Base-by-base conservation (phyloP, 1,140 invertebrate species). In the Antheraea pernyi region DNA sequence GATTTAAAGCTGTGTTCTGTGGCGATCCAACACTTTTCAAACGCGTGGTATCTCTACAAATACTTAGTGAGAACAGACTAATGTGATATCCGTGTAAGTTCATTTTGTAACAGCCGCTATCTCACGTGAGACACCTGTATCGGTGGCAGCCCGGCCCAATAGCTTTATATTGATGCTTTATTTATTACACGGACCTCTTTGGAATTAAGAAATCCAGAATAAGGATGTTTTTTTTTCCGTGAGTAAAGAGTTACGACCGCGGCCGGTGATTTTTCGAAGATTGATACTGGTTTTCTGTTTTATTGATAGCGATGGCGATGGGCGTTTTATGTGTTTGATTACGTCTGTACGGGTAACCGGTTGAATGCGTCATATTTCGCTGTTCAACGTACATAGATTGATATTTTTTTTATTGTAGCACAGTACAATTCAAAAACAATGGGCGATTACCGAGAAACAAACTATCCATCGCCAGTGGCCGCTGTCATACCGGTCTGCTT, bases 81-180 rank as follows among this genome's bases (percentile, higher is more conserved):
- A 91, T 91, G 88, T 91, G 88, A 87, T 87, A 87, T 89, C 85
- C 88, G 81, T 90, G 88, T 82, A 78, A 84, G 84, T 87, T 87
- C 84, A 80, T 83, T 87, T 79, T 74, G 46, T 53, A 53, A 69
- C 68, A 19, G 82, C 85, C 86, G 88, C 86, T 91, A 91, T 91
- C 88, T 80, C 77, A 59, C 68, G 59, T 68, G 65, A 81, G 83
- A 91, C 88, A 91, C 86, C 86, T 91, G 88, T 91, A 89, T 89
- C 85, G 83, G 88, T 88, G 88, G 88, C 88, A 86, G 76, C 39
- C 39, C 39, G 83, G 77, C 81, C 83, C 83, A 81, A 86, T 85
- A 85, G 81, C 84, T 85, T 83, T 87, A 86, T 88, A 86, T 84
- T 82, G 81, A 79, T 67, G 73, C 59, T 77, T 89, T 85, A 91